Base-by-base conservation (phyloP, 2,888 invertebrate species). In the Callosobruchus maculatus region DNA sequence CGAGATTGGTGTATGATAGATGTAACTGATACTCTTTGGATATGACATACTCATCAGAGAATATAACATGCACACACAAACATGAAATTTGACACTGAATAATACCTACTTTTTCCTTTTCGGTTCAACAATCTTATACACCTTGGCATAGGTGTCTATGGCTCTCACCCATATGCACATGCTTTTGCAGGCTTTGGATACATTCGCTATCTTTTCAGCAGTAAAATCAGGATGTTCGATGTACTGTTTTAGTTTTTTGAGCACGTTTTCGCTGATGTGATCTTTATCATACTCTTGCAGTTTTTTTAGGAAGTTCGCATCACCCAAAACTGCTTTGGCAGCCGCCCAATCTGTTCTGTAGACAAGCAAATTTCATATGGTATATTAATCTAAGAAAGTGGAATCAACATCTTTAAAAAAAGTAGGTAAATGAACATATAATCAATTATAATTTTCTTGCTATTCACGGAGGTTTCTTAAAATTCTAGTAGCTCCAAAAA, bases 101-200 rank as follows among this genome's bases (percentile, higher is more conserved):
- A 49, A 18, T 30, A 72, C 74, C 75, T 86, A 94, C 94, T 91
- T 92, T 77, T 92, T 89, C 73, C 95, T 92, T 87, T 97, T 97
- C 0, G 97, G 97, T 83, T 96, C 95, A 0, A 97, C 97, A 7
- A 95, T 91, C 84, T 92, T 91, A 86, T 93, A 96, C 0, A 97
- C 94, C 87, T 94, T 94, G 0, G 96, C 93, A 84, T 97, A 97
- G 84, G 93, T 92, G 81, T 97, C 95, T 78, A 97, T 94, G 0
- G 97, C 97, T 83, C 94, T 90, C 7, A 97, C 97, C 97, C 97
- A 97, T 85, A 97, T 90, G 80, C 97, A 96, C 88, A 97, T 92
- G 9, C 96, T 97, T 80, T 93, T 93, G 83, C 97, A 96, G 0
- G 96, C 97, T 90, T 95, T 92, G 2, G 94, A 94, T 5, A 94